These are phyloP conservation scores for Troilus luridus DNA, from an alignment of 2,888 invertebrate species.

Conservation along the genomic window DNA sequence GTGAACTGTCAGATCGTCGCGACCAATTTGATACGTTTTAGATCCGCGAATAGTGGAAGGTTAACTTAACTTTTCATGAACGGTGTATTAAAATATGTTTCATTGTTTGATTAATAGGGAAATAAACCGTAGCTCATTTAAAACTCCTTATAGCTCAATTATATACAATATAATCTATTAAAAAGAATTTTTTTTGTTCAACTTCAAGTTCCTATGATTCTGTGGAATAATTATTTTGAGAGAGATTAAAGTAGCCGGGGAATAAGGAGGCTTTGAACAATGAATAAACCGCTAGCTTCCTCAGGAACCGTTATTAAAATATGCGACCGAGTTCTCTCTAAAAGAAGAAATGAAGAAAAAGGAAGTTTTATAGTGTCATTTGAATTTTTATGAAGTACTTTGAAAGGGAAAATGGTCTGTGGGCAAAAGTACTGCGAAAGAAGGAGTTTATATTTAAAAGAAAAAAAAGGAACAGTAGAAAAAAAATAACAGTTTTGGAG, in stretches of 20 bases:
- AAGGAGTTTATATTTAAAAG: constrained; percentile 44
- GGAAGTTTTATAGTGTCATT: constrained; percentile 54
- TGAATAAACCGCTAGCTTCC: constrained; percentile 17
- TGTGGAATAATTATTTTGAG: not conserved
- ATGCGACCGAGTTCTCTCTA: constrained; percentile 30
- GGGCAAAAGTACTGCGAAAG: constrained; percentile 23
- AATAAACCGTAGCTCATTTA: not conserved
- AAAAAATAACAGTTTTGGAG: not conserved
- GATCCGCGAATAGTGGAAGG: too few relatives aligned
- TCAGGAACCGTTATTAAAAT: constrained; percentile 45
- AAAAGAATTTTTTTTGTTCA: not conserved
- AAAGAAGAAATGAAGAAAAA: constrained; percentile 40
- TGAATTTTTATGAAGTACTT: constrained; percentile 54
- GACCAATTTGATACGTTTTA: too few relatives aligned
- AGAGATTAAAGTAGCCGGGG: not conserved
- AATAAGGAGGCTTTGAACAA: constrained; percentile 27
- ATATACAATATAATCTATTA: too few relatives aligned
- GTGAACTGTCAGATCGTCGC: too few relatives aligned
- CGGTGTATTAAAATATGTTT: too few relatives aligned
- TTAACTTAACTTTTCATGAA: too few relatives aligned
- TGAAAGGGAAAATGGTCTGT: constrained; percentile 51
- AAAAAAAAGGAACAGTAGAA: not conserved
- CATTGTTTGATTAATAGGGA: not conserved
- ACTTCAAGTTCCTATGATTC: not conserved
- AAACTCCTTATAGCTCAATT: too few relatives aligned